phyloP scores from a whole-genome alignment of 2,797 vertebrate species.

The Coluber constrictor region DNA sequence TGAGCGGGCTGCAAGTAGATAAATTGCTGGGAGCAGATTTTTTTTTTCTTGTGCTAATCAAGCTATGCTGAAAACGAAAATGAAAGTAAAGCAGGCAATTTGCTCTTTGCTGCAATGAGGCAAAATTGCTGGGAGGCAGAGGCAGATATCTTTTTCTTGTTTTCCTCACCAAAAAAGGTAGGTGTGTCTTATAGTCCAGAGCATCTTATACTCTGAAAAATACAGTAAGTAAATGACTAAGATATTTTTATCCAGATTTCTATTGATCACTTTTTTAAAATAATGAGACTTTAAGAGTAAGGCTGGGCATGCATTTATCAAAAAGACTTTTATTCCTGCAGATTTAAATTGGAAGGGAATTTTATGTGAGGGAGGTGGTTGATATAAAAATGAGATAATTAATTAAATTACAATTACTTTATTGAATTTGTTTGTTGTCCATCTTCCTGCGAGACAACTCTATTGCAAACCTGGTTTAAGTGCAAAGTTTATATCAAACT shows the following conservation, averaged over 20 bases:
- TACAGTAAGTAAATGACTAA: background rate
- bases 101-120: too few species aligned
- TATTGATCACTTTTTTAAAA: background rate
- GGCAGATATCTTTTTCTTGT: too few species aligned
- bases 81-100: too few species aligned
- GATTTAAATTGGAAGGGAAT: background rate
- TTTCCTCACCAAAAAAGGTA: too few species aligned
- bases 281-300: constrained; percentile 8
- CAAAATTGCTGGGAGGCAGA: too few species aligned
- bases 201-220: too few species aligned
- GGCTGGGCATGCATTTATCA: background rate
- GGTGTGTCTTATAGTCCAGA: too few species aligned
- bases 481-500: background rate
- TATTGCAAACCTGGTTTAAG: too few species aligned
- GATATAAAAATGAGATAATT: background rate
- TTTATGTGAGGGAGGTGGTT: background rate
- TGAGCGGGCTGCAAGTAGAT: too few species aligned
- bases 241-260: background rate
- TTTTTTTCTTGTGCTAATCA: too few species aligned
- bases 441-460: background rate
- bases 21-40: too few species aligned
- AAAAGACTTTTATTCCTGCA: background rate
- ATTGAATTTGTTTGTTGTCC: background rate
- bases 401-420: background rate
- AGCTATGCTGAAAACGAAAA: too few species aligned